phyloP scores from a whole-genome alignment of 1,140 invertebrate species.

The Drosophila truncata region DNA sequence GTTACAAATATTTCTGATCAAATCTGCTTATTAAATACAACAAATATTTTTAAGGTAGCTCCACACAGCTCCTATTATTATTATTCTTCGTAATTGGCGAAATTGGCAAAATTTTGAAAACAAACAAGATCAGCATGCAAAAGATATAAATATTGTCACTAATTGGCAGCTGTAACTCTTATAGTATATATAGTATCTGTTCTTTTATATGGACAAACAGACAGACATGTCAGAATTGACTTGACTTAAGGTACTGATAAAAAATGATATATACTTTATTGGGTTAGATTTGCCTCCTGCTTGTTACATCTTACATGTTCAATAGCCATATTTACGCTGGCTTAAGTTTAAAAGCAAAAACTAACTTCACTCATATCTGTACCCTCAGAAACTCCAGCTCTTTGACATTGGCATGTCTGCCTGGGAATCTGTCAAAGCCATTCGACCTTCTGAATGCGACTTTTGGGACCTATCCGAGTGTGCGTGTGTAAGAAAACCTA shows the following conservation, averaged over 20 bases:
- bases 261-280: not conserved
- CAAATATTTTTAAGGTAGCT: not conserved
- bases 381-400: slow-evolving; percentile 34
- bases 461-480: slow-evolving; percentile 44
- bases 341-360: not conserved
- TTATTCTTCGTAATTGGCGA: too few species aligned
- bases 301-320: not conserved
- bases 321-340: not conserved
- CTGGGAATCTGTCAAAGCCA: slow-evolving; percentile 63
- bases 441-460: slow-evolving; percentile 56
- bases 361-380: not conserved
- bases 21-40: too few species aligned
- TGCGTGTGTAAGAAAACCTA: slow-evolving; percentile 45
- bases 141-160: not conserved
- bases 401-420: slow-evolving; percentile 80
- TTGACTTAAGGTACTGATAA: not conserved
- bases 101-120: not conserved
- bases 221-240: not conserved
- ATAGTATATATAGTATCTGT: not conserved
- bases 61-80: not conserved
- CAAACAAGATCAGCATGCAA: not conserved
- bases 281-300: not conserved
- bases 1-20: too few species aligned
- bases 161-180: not conserved
- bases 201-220: not conserved